Base-by-base conservation (phyloP, 2,888 invertebrate genomes). In the Trichogramma dendrolimi region DNA sequence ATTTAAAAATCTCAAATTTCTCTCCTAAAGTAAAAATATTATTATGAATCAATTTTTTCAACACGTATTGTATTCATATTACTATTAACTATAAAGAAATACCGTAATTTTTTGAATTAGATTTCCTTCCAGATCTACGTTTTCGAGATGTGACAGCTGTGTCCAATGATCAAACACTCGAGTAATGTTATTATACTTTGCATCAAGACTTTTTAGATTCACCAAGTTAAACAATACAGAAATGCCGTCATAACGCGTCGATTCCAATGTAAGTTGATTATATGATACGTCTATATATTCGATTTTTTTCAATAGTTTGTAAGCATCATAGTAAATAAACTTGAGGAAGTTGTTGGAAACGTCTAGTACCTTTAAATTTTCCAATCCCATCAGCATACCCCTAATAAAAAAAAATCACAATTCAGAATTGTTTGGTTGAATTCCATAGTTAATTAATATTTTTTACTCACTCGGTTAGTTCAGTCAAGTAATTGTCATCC, bases 121-220 rank as follows among this genome's bases (percentile, higher is more conserved):
- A 71, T 89, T 89, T 71, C 84, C 81, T 60, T 85, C 86, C n/a
- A 92, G 80, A 75, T 90, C 87, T 52, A 94, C 76, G 27, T 79
- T 80, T 55, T 83, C 56, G 92, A 82, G 10, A 80, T 72, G 6
- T 55, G 52, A 0, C 78, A 67, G 58, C 84, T 82, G 27, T 84
- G 81, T 82, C 87, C 91, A 90, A 71, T 90, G 89, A 1, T 77
- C 75, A 71, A 84, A 88, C 50, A 86, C 81, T 5, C 76, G 71
- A 61, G 81, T 79, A 41, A 90, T 84, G 44, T 83, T 81, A 73
- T 90, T 90, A 68, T 86, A 83, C 47, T 85, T 82, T 61, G 89
- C 75, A 72, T 87, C 83, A 42, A 90, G 78, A 58, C 82, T 76
- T 67, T 81, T 80, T 55, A 89, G 78, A 59, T 82, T 79, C 4